Conservation (phyloP, 2,113 vertebrate genomes). For the mouse (Mus musculus) region DNA sequence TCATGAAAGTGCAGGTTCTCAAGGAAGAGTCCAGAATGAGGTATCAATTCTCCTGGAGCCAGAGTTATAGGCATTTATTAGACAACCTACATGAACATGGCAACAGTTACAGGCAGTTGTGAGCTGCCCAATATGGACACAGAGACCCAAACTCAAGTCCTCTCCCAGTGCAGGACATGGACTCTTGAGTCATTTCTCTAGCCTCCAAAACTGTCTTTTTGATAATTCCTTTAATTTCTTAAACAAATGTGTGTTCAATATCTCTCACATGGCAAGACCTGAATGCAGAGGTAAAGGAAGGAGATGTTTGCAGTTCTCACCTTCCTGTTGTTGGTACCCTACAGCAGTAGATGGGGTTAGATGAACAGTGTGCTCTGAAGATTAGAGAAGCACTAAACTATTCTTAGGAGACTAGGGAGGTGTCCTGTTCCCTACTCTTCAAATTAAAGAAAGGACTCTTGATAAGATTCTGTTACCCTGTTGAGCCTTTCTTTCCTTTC, state of each 20-base stretch:
- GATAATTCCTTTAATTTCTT: not conserved
- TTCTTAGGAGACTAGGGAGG: not conserved
- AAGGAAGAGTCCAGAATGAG: not conserved
- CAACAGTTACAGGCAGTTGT: not conserved
- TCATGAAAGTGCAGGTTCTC: not conserved
- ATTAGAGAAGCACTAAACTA: not conserved
- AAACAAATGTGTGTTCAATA: not conserved
- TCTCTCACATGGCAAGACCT: not conserved
- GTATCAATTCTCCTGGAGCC: not conserved
- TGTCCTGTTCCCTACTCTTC: not conserved
- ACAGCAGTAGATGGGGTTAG: no score
- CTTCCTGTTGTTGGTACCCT: not conserved
- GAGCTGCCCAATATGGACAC: not conserved
- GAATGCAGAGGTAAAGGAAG: not conserved
- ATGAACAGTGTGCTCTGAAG: not conserved
- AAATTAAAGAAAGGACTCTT: not conserved
- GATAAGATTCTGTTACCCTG: not conserved
- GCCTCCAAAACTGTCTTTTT: not conserved
- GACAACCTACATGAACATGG: not conserved
- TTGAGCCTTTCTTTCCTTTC: not conserved
- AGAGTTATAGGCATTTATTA: not conserved
- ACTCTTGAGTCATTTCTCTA: not conserved
- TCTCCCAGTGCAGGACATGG: not conserved
- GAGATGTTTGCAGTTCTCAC: accelerated
- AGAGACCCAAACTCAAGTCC: not conserved